phyloP scores from a whole-genome alignment of 2,888 invertebrate genomes.

The Augochlorella aurata region DNA sequence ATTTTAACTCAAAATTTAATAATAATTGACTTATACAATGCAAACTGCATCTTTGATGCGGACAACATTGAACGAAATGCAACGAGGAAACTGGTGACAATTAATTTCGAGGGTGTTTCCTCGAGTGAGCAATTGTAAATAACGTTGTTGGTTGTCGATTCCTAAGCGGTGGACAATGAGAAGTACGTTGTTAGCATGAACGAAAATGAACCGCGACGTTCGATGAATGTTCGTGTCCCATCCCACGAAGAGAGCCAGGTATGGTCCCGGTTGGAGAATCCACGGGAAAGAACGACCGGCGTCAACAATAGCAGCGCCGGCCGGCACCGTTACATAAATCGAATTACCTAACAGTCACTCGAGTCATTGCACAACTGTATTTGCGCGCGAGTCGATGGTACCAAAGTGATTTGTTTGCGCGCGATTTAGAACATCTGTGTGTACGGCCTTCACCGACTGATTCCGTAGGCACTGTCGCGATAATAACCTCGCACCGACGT shows the following conservation, averaged over 20 bases:
- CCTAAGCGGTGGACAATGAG: no score
- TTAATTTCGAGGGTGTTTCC: no score
- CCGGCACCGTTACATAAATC: conserved; percentile 66
- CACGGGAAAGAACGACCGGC: conserved; percentile 33
- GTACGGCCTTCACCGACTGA: conserved; percentile 61
- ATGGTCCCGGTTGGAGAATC: conserved; percentile 3
- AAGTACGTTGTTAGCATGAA: no score
- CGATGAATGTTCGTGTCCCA: no score
- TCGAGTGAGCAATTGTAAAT: no score
- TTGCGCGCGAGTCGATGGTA: conserved; percentile 65
- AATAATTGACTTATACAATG: no score
- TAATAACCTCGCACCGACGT: conserved; percentile 46
- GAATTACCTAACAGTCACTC: conserved; percentile 59
- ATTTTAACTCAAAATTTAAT: no score
- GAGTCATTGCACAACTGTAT: conserved; percentile 68
- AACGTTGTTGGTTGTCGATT: no score
- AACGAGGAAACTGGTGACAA: no score
- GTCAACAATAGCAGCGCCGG: conserved; percentile 59
- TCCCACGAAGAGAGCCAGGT: not conserved
- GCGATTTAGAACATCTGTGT: conserved; percentile 71
- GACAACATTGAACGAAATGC: no score
- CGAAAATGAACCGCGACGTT: no score
- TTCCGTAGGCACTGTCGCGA: conserved; percentile 52
- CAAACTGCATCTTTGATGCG: no score
- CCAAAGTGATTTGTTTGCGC: conserved; percentile 71